Base-by-base conservation (phyloP, 1,140 invertebrate species). In the Lucilia sericata region DNA sequence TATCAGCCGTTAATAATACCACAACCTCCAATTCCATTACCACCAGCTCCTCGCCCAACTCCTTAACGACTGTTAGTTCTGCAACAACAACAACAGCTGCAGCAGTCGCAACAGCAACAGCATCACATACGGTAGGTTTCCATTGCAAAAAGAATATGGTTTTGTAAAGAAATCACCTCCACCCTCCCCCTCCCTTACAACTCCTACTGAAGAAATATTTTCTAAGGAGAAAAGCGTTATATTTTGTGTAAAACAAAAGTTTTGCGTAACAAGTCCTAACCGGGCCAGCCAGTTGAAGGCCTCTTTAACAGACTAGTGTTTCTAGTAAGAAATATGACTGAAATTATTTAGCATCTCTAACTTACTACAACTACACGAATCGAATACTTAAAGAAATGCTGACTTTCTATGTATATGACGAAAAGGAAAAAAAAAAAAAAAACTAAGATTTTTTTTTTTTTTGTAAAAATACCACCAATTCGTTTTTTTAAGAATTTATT, bases 101-200 rank as follows among this genome's bases (percentile, higher is more conserved):
- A 25, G 19, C 42, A 49, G 19, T 47, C n/a, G 25, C 76, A 19
- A 25, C 76, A 49, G 10, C 76, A 80, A 12, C 76, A 0, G 19
- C 47, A 55, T 82, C 81, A 60, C 81, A 82, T 60, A 82, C 82
- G 82, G 76, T 80, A 80, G 47, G 76, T 80, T 49, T 21, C n/a
- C 75, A 42, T 80, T 80, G 76, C 21, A 49, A 80, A 49, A 78
- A 78, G 75, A 42, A 78, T 78, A 60, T 60, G 55, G 55, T 60
- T 60, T 78, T 49, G 76, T 19, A 80, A 49, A 49, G 3, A 76
- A 34, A 42, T 42, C 74, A 7, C 7, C 42, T n/a, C n/a, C n/a
- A n/a, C 42, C 42, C 42, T 30, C 1, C 25, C 25, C 25, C 25
- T 2, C 25, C 25, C 25, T 30, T 3, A 30, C 25, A 30, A 1